These are phyloP conservation scores for Dicyrtoma fusca DNA, from an alignment of 2,888 invertebrate species.

Conservation along the genomic window DNA sequence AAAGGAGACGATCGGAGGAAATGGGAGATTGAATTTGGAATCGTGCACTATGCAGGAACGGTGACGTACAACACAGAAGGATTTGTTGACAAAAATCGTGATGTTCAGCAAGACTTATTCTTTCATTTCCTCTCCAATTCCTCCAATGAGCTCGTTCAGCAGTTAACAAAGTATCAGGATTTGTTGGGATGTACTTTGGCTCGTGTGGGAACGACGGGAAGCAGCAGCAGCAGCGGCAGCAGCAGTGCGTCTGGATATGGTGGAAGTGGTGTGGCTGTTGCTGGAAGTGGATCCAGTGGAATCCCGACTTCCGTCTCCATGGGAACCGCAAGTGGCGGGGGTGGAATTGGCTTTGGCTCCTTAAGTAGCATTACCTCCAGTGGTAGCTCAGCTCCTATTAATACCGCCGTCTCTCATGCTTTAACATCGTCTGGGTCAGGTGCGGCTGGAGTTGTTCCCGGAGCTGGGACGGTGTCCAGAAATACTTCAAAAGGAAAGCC, in stretches of 20 bases:
- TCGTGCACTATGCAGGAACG: conserved; percentile 84
- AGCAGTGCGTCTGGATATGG: neutral
- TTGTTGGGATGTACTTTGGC: conserved; percentile 61
- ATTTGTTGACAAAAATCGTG: conserved; percentile 89
- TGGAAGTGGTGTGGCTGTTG: neutral
- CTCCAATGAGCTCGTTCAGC: conserved; percentile 74
- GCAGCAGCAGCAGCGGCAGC: neutral
- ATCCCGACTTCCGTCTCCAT: too few species aligned
- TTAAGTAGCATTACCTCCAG: neutral
- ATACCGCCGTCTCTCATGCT: neutral
- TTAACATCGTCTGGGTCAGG: neutral
- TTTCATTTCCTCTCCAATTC: conserved; percentile 87
- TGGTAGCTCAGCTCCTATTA: neutral
- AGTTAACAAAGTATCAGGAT: conserved; percentile 62
- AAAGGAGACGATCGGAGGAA: conserved; percentile 81
- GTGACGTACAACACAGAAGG: conserved; percentile 82
- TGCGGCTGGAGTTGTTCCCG: conserved; percentile 29
- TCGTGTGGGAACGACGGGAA: conserved; percentile 56
- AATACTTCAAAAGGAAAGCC: conserved; percentile 88
- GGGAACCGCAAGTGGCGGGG: too few species aligned
- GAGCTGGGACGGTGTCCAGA: conserved; percentile 69
- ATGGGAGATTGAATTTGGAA: conserved; percentile 89
- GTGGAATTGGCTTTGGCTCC: too few species aligned
- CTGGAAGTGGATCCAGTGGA: neutral
- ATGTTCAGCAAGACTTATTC: conserved; percentile 89